Evolutionary conservation across 2,888 invertebrate genomes (phyloP), one percentile per base, ranked within the genome.

Genomic region (Empis stercorea): DNA sequence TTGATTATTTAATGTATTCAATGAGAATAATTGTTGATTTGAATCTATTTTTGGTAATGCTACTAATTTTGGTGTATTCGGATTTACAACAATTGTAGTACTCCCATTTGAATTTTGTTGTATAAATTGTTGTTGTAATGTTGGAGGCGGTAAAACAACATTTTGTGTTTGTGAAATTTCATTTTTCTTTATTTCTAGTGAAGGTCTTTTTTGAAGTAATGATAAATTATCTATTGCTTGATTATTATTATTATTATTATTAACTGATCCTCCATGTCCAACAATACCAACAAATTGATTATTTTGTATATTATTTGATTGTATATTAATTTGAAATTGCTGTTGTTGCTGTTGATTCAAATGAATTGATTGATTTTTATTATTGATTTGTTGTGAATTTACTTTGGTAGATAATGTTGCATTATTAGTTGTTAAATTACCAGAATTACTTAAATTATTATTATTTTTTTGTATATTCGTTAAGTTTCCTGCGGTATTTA

Each of bases 1-100:
- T 52, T 70, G 68, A 58, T 68, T 70, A 37, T 64, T 70, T 3
- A 68, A 55, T 4, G 68, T 67, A 49, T 70, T 70, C 11, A 70
- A 56, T 23, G 68, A 66, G 49, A 70, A 70, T 32, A 70, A 48
- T 49, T 70, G 70, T 45, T 69, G 70, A 23, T 64, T 64, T n/a
- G 57, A 57, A 57, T 66, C 66, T 9, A 70, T 64, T 52, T 67
- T 65, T 1, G 70, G 70, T 48, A 70, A 52, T 11, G 68, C 60
- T 13, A 70, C 63, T 51, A 66, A 64, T 16, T 68, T 57, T 5
- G 55, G 54, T 43, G 54, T 56, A 4, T 34, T 34, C n/a, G 34
- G 34, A 34, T 34, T 34, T 5, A 34, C 43, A 17, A 54, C 43
- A 23, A 49, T 52, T n/a, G 52, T 48, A 32, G 44, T 5, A 37